phyloP scores from a whole-genome alignment of 2,888 invertebrate species.

The Listrodromus nycthemerus region DNA sequence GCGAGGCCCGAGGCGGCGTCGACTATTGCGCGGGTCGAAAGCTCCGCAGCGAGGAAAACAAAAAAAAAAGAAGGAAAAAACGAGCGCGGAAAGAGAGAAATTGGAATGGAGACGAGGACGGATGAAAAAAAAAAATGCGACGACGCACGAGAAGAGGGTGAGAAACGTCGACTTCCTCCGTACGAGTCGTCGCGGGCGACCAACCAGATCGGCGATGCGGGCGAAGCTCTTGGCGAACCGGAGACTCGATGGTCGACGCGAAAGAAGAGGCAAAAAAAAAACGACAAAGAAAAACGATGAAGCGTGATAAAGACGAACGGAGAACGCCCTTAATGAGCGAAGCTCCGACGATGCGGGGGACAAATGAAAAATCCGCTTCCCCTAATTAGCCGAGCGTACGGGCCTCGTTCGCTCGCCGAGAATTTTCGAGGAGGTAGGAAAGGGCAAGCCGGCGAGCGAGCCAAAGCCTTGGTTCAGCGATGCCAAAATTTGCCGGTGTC shows the following conservation, averaged over 20 bases:
- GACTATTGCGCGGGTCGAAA: slow-evolving; percentile 56
- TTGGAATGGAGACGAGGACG: slow-evolving; percentile 13
- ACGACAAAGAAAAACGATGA: slow-evolving; percentile 11
- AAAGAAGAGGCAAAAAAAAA: slow-evolving; percentile 18
- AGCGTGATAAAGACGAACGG: slow-evolving; percentile 47
- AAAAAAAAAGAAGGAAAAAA: slow-evolving; percentile 39
- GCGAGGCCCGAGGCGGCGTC: slow-evolving; percentile 68
- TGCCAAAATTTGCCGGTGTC: not conserved
- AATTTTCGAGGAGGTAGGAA: slow-evolving; percentile 45
- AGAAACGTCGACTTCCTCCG: slow-evolving; percentile 23
- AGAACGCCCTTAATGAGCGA: slow-evolving; percentile 74
- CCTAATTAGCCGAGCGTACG: slow-evolving; percentile 74
- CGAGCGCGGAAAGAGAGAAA: slow-evolving; percentile 14
- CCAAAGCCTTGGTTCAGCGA: slow-evolving; percentile 16
- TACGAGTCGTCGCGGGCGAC: slow-evolving; percentile 67
- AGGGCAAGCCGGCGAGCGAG: slow-evolving; percentile 48
- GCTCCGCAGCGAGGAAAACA: slow-evolving; percentile 47
- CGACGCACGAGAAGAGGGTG: slow-evolving; percentile 21
- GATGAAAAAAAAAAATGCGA: not conserved
- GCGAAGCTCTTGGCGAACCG: slow-evolving; percentile 61
- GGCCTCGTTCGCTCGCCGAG: slow-evolving; percentile 9
- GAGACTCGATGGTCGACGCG: slow-evolving; percentile 15
- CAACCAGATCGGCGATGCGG: slow-evolving; percentile 76
- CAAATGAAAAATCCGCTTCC: slow-evolving; percentile 78
- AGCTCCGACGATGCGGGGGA: slow-evolving; percentile 71